Evolutionary conservation across 2,888 invertebrate species (phyloP).

Genomic region (Acrobasis repandana): DNA sequence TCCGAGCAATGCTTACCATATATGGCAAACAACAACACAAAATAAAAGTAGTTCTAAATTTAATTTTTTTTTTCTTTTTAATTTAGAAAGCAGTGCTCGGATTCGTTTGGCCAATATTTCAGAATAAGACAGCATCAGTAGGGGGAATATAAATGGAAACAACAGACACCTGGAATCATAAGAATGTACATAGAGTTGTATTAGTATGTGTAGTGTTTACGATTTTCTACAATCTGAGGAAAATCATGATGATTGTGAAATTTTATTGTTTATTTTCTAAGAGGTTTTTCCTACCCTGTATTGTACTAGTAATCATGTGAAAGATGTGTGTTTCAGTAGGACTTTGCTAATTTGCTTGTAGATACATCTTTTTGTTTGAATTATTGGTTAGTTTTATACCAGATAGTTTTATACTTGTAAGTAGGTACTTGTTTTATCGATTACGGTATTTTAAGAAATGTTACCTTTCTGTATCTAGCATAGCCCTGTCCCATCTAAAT

Average conservation of each 20-base stretch:
- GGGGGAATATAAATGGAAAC: constrained; percentile 62
- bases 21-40: constrained; percentile 21
- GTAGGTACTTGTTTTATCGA: too few species aligned
- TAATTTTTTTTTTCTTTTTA: constrained; percentile 19
- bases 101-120: constrained; percentile 56
- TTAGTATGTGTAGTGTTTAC: constrained; percentile 5
- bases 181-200: constrained; percentile 35
- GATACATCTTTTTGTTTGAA: too few species aligned
- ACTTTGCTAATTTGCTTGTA: too few species aligned
- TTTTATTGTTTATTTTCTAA: too few species aligned
- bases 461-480: too few species aligned
- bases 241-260: background rate
- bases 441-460: too few species aligned
- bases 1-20: constrained; percentile 65
- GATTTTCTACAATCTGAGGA: background rate
- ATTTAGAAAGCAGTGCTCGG: constrained; percentile 75
- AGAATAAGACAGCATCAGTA: constrained; percentile 38
- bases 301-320: too few species aligned
- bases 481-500: too few species aligned
- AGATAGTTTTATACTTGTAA: too few species aligned
- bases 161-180: constrained; percentile 73
- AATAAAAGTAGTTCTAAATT: background rate
- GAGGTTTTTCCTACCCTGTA: too few species aligned
- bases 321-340: too few species aligned
- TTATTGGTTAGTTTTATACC: too few species aligned